Evolutionary conservation across 1,140 invertebrate species (phyloP).

Genomic region (Paracyclopina nana): DNA sequence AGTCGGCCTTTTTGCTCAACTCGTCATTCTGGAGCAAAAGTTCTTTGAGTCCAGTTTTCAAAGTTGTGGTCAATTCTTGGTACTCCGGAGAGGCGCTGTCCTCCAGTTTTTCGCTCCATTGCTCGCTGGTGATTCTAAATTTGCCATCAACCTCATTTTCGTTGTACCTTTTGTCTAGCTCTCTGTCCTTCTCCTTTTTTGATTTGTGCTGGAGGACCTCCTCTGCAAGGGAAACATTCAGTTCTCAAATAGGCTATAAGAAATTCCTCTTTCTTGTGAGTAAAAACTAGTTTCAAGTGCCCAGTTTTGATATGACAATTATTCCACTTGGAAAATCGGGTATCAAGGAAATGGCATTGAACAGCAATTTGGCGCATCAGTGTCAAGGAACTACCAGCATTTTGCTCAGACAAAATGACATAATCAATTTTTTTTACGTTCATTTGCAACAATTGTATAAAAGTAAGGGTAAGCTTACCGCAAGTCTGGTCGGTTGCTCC

Average conservation of each 20-base stretch:
- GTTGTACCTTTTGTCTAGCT: not conserved
- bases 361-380: too few relatives aligned
- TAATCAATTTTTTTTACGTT: not conserved
- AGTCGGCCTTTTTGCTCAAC: slow-evolving; percentile 1
- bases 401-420: too few relatives aligned
- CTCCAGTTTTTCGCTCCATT: not conserved
- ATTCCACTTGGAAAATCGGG: too few relatives aligned
- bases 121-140: slow-evolving; percentile 10
- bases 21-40: not conserved
- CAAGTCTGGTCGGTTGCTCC: not conserved
- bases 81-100: not conserved
- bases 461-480: too few relatives aligned
- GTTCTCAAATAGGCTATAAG: too few relatives aligned
- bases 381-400: too few relatives aligned
- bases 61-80: slow-evolving; percentile 4
- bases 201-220: not conserved
- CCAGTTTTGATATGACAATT: too few relatives aligned
- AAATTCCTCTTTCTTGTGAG: too few relatives aligned
- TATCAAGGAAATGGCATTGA: too few relatives aligned
- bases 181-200: not conserved
- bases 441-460: too few relatives aligned
- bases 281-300: too few relatives aligned
- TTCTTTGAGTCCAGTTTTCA: slow-evolving; percentile 1
- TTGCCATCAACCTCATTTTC: slow-evolving; percentile 15
- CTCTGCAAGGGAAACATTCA: not conserved